These are phyloP conservation scores for Stichodactyla helianthus DNA, from an alignment of 64 coral and sea anemone species.

Conservation along the genomic window DNA sequence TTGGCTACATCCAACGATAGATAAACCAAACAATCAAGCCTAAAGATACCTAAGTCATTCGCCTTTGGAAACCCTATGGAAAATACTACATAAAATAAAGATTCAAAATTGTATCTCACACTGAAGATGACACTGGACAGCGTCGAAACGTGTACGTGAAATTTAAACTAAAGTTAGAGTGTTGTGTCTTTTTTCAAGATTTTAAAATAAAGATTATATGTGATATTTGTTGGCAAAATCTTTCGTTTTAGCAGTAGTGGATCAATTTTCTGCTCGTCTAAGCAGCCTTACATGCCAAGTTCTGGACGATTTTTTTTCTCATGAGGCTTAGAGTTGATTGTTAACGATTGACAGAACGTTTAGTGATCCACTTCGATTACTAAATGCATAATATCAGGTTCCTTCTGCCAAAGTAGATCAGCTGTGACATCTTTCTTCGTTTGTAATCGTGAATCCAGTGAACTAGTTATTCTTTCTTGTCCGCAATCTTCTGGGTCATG, in stretches of 20 bases:
- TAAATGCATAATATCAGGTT: slow-evolving; percentile 2
- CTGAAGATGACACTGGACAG: background rate
- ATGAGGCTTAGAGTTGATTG: background rate
- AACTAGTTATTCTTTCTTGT: background rate
- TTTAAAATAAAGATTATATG: no score
- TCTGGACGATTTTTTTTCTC: background rate
- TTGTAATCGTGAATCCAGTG: background rate
- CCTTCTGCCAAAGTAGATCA: background rate
- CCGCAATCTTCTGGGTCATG: background rate
- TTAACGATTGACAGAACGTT: slow-evolving; percentile 1
- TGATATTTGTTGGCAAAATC: background rate
- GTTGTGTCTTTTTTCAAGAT: no score
- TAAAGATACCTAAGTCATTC: background rate
- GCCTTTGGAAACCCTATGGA: background rate
- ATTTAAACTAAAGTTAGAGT: no score
- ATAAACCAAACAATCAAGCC: background rate
- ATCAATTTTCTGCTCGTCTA: no score
- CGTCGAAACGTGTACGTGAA: no score
- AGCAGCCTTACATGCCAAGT: background rate
- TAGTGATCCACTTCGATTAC: background rate
- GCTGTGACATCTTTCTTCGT: background rate
- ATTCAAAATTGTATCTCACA: no score
- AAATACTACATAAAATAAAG: background rate
- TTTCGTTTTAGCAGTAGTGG: background rate
- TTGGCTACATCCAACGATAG: background rate